phyloP scores from a whole-genome alignment of 2,888 invertebrate species.

The Habroteleia sp. region DNA sequence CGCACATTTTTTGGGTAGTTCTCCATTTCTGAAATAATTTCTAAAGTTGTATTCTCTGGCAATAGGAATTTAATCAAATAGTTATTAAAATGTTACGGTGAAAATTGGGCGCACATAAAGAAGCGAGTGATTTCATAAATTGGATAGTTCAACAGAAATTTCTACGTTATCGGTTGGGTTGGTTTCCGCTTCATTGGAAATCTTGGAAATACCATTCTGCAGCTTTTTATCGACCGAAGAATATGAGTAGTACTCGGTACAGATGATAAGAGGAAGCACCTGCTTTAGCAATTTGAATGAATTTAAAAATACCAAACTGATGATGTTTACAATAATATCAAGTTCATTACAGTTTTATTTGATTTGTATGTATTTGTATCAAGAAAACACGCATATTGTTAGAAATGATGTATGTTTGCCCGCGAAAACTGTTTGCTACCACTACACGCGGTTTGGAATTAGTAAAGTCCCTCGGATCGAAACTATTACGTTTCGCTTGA shows the following conservation, averaged over 20 bases:
- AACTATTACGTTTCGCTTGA: constrained; percentile 4
- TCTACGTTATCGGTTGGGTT: constrained; percentile 56
- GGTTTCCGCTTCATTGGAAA: constrained; percentile 45
- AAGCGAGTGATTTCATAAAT: no score
- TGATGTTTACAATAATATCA: background rate
- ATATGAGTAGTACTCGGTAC: constrained; percentile 28
- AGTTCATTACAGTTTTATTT: constrained; percentile 2
- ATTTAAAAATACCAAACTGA: background rate
- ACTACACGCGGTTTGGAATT: constrained; percentile 9
- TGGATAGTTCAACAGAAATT: constrained; percentile 13
- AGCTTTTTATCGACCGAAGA: constrained; percentile 59
- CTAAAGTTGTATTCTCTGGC: no score
- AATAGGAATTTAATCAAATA: constrained; percentile 5
- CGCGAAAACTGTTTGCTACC: constrained; percentile 4
- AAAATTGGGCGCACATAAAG: no score
- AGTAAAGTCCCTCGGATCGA: constrained; percentile 16
- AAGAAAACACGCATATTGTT: constrained; percentile 17
- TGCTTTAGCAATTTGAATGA: constrained; percentile 4
- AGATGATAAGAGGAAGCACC: constrained; percentile 47
- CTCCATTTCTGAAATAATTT: no score
- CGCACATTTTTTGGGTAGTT: no score
- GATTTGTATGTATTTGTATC: constrained; percentile 9
- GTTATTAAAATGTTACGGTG: constrained; percentile 6
- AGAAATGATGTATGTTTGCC: constrained; percentile 8
- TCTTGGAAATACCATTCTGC: background rate